Percentiles rank a stretch among this genome's conserved stretches.
phyloP scores from a whole-genome alignment of 2,797 vertebrate species.

The Sebastes aleutianus region DNA sequence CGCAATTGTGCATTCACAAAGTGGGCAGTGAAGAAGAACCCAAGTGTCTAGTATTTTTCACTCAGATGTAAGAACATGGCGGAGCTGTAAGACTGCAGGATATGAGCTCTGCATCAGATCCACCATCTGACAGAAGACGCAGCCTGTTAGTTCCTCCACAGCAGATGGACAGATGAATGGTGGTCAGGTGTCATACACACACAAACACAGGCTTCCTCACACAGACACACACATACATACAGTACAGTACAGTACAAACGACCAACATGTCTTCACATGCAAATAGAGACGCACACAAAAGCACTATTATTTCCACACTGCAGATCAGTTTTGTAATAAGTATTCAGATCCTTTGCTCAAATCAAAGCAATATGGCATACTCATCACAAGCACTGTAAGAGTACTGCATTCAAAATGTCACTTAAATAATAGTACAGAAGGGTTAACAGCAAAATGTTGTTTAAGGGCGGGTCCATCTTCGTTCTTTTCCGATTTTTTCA shows the following conservation, averaged over 20 bases:
- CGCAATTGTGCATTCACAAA: neutral
- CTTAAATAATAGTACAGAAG: neutral
- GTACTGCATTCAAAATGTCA: neutral
- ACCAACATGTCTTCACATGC: neutral
- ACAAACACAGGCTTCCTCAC: conserved; percentile 16
- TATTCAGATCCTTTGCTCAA: neutral
- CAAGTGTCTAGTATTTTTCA: neutral
- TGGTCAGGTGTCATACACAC: conserved; percentile 68
- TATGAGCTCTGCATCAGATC: conserved; percentile 55
- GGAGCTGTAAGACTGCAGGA: conserved; percentile 43
- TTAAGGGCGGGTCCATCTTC: no score
- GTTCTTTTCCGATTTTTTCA: no score
- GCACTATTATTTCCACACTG: neutral
- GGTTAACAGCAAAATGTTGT: neutral
- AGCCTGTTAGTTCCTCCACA: conserved; percentile 58
- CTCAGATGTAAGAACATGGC: conserved; percentile 4
- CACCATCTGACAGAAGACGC: conserved; percentile 61
- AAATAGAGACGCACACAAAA: neutral
- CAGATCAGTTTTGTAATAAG: neutral
- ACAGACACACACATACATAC: conserved; percentile 13
- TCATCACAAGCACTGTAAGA: neutral
- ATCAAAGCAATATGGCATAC: neutral
- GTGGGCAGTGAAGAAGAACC: neutral
- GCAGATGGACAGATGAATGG: conserved; percentile 77
- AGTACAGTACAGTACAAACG: no score